Evolutionary conservation across 2,113 vertebrate genomes (phyloP), one percentile per base, ranked within the genome.

Genomic region (Tinamus guttatus): DNA sequence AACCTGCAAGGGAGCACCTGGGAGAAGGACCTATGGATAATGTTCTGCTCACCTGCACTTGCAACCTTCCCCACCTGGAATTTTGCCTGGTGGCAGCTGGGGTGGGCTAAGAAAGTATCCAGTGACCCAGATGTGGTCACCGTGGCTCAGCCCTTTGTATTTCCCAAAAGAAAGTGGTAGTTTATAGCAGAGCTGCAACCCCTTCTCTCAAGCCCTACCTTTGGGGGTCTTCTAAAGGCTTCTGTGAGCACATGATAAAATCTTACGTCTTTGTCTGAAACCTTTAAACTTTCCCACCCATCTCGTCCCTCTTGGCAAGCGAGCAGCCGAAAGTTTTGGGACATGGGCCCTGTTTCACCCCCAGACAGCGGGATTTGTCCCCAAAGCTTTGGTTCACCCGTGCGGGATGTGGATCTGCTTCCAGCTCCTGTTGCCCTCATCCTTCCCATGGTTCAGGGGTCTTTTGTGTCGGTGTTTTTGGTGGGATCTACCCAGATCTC

Each of bases 1-100:
- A 59, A 11, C 58, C 32, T 52, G 51, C 51, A 79, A 71, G 51
- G 25, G 40, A 77, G 10, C 1, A 0, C 30, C 0, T 0, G 3
- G 0, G 1, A 69, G n/a, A n/a, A 41, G 27, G n/a, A 70, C n/a
- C 6, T 60, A 45, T 45, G 68, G 45, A 38, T 60, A 45, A 70
- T 32, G 27, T 38, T 68, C 60, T 45, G 17, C 43, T 52, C 30
- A 18, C 0, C 52, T 41, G 13, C 7, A 2, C 32, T 68, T 81
- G 36, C 36, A 60, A 43, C 5, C 1, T 11, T 68, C 17, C 5
- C 32, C 2, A 0, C 28, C 56, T 47, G 45, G 28, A 38, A 19
- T 34, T 27, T 40, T 63, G 14, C 56, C 63, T 47, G 65, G 49
- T 25, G 0, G 0, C 49, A 64, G 34, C 15, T 36, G n/a, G 30